Percentiles rank a stretch among this genome's conserved stretches.
These are phyloP conservation scores for Melanogrammus aeglefinus DNA, from an alignment of 2,797 vertebrate species.

Conservation along the genomic window DNA sequence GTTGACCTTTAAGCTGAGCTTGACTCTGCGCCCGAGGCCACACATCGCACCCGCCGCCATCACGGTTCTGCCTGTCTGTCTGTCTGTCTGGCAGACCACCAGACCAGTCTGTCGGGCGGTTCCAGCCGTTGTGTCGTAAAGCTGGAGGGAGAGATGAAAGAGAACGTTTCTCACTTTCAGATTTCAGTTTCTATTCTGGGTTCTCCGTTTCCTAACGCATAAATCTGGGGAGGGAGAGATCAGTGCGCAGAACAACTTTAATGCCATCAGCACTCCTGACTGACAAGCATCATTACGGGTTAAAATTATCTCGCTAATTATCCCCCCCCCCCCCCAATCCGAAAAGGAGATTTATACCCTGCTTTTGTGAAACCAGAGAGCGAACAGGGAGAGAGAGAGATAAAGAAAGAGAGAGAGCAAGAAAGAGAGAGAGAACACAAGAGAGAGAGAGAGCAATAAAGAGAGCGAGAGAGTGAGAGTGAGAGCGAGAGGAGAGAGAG, in stretches of 20 bases:
- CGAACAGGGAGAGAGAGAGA: background rate
- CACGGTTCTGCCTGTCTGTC: background rate
- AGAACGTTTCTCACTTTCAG: conserved; percentile 41
- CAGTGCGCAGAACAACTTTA: conserved; percentile 63
- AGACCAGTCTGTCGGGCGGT: too few relatives aligned
- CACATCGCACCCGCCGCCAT: too few relatives aligned
- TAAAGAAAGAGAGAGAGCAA: conserved; percentile 44
- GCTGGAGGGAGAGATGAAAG: conserved; percentile 26
- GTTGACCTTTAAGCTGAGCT: background rate
- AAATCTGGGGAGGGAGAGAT: conserved; percentile 42
- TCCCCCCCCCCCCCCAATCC: conserved; percentile 51
- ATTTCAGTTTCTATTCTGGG: conserved; percentile 31
- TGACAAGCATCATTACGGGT: conserved; percentile 79
- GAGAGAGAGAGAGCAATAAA: too few relatives aligned
- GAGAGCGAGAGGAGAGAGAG: background rate
- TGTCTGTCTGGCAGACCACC: background rate
- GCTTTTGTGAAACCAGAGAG: conserved; percentile 50
- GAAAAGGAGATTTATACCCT: conserved; percentile 72
- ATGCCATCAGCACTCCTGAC: conserved; percentile 73
- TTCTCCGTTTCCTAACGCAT: conserved; percentile 45
- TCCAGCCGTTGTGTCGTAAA: conserved; percentile 17
- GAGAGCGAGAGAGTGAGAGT: too few relatives aligned
- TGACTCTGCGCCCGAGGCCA: background rate
- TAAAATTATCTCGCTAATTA: conserved; percentile 80
- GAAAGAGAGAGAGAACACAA: conserved; percentile 30